Conservation (phyloP, 2,113 vertebrate species). For the Ochotona curzoniae region DNA sequence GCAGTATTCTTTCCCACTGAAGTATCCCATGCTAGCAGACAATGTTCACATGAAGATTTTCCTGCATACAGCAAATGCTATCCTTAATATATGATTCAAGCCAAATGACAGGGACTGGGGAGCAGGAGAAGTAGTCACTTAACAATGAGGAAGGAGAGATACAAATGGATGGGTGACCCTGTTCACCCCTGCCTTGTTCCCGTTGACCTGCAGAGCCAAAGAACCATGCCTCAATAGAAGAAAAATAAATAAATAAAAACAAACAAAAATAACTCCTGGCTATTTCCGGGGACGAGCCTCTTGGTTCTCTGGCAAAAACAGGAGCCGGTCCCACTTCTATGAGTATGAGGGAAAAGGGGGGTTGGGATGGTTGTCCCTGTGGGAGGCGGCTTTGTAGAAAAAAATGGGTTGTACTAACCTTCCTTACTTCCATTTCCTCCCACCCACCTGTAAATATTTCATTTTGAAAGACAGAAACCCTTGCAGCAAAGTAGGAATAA, state of each 20-base stretch:
- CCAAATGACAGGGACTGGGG: background rate
- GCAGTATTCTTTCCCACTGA: background rate
- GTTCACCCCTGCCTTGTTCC: conserved; percentile 38
- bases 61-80: background rate
- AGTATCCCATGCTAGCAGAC: fast-evolving
- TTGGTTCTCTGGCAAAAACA: background rate
- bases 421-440: background rate
- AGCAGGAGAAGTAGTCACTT: background rate
- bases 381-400: background rate
- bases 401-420: background rate
- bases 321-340: background rate
- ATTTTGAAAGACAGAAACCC: background rate
- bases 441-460: background rate
- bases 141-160: background rate
- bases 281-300: conserved; percentile 41
- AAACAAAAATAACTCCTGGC: background rate
- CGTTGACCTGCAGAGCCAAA: conserved; percentile 47
- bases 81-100: background rate
- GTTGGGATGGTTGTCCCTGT: background rate
- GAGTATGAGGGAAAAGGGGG: background rate
- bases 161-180: background rate
- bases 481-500: background rate
- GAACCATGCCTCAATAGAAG: conserved; percentile 47
- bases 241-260: conserved; percentile 4
- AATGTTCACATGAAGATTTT: fast-evolving